Conservation (phyloP, 2,113 vertebrate genomes). For the Todiramphus chloris region DNA sequence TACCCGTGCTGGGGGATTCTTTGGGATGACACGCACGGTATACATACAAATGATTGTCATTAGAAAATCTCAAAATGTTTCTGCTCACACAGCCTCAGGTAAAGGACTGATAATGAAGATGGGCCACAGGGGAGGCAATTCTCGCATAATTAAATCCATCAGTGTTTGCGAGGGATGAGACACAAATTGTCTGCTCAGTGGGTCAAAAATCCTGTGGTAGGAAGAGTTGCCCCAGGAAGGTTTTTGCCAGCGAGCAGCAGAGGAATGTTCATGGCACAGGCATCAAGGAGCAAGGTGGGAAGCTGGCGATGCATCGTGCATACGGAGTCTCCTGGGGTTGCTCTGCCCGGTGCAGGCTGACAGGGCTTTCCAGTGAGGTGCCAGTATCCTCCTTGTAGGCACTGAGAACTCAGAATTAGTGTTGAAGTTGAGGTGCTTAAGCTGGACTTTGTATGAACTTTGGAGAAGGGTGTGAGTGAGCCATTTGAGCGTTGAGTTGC, state of each 20-base stretch:
- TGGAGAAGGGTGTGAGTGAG: neutral
- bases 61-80: neutral
- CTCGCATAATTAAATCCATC: neutral
- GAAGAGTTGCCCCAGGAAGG: neutral
- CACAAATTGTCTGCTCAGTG: neutral
- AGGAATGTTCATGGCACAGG: neutral
- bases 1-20: neutral
- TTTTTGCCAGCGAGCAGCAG: neutral
- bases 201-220: neutral
- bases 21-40: neutral
- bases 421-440: neutral
- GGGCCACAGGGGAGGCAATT: neutral
- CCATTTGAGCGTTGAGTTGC: neutral
- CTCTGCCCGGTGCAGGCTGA: neutral
- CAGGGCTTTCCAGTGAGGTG: neutral
- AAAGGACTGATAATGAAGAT: neutral
- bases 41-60: neutral
- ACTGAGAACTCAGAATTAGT: neutral
- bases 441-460: neutral
- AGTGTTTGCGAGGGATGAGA: neutral
- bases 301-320: rapidly evolving
- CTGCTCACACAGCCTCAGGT: neutral
- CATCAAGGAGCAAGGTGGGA: rapidly evolving
- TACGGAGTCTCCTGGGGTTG: neutral
- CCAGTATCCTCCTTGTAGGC: rapidly evolving